phyloP scores from a whole-genome alignment of 2,113 vertebrate genomes.

The Nerophis ophidion region DNA sequence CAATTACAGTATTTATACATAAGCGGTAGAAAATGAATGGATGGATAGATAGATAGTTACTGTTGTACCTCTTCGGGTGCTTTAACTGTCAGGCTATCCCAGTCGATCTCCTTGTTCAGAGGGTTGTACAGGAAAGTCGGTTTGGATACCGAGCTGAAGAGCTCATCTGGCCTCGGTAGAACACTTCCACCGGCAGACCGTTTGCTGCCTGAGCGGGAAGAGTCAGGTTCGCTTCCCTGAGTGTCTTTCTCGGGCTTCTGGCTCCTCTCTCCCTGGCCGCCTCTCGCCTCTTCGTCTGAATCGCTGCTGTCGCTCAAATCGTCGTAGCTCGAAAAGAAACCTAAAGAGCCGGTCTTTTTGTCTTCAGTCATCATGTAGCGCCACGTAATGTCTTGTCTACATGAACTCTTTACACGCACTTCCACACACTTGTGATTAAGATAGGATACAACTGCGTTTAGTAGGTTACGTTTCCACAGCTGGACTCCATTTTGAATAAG shows the following conservation, averaged over 20 bases:
- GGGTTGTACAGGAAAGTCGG: conserved; percentile 90
- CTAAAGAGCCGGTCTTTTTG: conserved; percentile 75
- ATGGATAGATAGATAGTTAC: too few species aligned
- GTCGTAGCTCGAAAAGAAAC: conserved; percentile 86
- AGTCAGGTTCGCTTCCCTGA: conserved; percentile 1
- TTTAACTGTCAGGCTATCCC: conserved; percentile 85
- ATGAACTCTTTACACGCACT: neutral
- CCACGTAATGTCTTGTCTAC: rapidly evolving
- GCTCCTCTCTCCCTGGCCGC: conserved; percentile 34
- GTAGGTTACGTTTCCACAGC: neutral
- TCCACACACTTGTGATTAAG: too few species aligned
- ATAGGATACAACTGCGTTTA: too few species aligned
- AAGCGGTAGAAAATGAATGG: too few species aligned
- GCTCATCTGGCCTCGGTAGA: conserved; percentile 81
- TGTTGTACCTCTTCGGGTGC: conserved; percentile 84
- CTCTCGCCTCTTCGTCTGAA: conserved; percentile 58
- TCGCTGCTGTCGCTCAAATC: conserved; percentile 71
- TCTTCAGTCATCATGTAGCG: conserved; percentile 73
- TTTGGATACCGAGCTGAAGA: conserved; percentile 83
- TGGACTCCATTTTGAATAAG: conserved; percentile 68
- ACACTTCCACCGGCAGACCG: conserved; percentile 45
- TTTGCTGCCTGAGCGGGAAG: conserved; percentile 47
- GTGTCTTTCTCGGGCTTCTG: conserved; percentile 40
- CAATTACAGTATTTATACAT: too few species aligned
- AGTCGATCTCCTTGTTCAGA: conserved; percentile 87